Base-by-base conservation (phyloP, 2,888 invertebrate genomes). In the Desoria tigrina region DNA sequence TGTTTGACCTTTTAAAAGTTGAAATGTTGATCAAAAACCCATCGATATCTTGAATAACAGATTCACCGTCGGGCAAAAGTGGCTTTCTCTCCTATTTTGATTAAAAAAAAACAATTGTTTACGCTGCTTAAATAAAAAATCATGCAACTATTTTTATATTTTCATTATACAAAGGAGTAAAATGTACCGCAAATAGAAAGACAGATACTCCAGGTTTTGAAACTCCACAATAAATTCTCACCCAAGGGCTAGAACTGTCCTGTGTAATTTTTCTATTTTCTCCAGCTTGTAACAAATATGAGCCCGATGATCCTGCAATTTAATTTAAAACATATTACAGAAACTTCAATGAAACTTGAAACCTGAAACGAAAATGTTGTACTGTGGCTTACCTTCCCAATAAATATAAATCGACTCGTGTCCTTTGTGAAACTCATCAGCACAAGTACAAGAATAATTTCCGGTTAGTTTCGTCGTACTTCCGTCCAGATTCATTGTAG, bases 261-360 rank as follows among this genome's bases (percentile, higher is more conserved):
- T 27, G 18, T 9, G 4, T 16, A 50, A 60, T 21, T 23, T n/a
- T 51, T 23, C 51, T 21, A 14, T 49, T 4, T 39, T 60, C 60
- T 4, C 60, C 60, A 24, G 21, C 60, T 51, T 60, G 60, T 16
- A 60, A 23, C 37, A 60, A 39, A 60, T 60, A 60, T 9, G 60
- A 60, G n/a, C 21, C 6, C 2, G 60, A 60, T 2, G 60, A 60
- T 2, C 51, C 60, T 60, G 14, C 4, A 23, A 51, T 6, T 45
- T 9, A 21, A 6, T 6, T 11, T 18, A 45, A 18, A 6, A 6
- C 4, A 6, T 45, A 21, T 21, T 45, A 18, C 9, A 9, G 6
- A 45, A 9, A 45, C 4, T 6, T 18, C 6, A 45, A 45, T 6
- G 6, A 45, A 16, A 16, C n/a, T 45, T 45, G 4, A n/a, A n/a